Conservation (phyloP, 1,140 invertebrate genomes). For the Parasteatoda tepidariorum region DNA sequence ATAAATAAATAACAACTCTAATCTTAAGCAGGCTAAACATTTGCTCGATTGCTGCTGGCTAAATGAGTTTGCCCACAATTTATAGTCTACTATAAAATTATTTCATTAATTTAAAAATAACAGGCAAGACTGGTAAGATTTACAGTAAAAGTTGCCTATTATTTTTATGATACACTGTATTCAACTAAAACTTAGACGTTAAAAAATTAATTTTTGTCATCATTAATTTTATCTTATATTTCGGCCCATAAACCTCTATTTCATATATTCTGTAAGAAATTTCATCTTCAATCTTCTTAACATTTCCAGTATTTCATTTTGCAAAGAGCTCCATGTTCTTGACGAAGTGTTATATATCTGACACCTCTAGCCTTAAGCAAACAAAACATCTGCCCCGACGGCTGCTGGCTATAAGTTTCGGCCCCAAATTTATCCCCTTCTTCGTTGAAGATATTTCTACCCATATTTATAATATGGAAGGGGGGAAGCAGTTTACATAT, state of each 20-base stretch:
- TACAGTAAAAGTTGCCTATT: not conserved
- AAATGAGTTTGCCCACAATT: too few species aligned
- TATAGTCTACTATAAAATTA: not conserved
- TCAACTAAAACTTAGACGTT: too few species aligned
- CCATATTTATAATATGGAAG: not conserved
- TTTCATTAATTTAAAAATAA: not conserved
- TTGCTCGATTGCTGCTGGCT: too few species aligned
- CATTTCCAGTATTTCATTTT: slow-evolving; percentile 12
- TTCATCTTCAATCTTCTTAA: too few species aligned
- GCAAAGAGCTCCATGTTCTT: not conserved
- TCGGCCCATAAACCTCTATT: too few species aligned
- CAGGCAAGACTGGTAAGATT: not conserved
- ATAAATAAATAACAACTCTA: too few species aligned
- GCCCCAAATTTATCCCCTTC: not conserved
- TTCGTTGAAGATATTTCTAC: not conserved
- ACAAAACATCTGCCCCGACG: slow-evolving; percentile 26
- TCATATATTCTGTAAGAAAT: too few species aligned
- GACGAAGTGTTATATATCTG: not conserved
- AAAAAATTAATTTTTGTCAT: too few species aligned
- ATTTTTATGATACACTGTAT: not conserved
- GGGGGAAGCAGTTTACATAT: slow-evolving; percentile 22
- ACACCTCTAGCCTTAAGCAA: slow-evolving; percentile 11
- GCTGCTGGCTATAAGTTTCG: slow-evolving; percentile 1
- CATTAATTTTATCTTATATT: too few species aligned
- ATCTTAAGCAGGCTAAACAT: too few species aligned